Evolutionary conservation across 2,888 invertebrate genomes (phyloP).

Genomic region (Drosophila vallismaia): DNA sequence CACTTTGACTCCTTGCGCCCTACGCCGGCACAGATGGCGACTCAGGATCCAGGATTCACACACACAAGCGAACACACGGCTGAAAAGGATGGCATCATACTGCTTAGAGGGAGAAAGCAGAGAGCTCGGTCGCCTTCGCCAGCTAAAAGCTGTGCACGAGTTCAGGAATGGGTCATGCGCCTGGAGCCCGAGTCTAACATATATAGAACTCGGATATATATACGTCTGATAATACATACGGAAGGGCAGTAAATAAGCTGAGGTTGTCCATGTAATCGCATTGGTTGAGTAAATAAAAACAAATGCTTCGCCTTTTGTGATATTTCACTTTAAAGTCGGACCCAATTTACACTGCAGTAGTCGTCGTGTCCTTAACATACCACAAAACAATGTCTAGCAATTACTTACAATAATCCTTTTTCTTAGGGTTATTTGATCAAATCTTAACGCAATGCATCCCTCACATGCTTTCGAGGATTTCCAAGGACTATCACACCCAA

Average conservation of each 20-base stretch:
- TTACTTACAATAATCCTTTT: slow-evolving; percentile 77
- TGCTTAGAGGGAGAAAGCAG: slow-evolving; percentile 63
- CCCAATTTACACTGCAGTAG: slow-evolving; percentile 19
- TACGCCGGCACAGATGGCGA: slow-evolving; percentile 47
- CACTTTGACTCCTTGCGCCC: slow-evolving; percentile 68
- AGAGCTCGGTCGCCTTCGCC: slow-evolving; percentile 64
- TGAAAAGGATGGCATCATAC: slow-evolving; percentile 67
- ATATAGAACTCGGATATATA: slow-evolving; percentile 36
- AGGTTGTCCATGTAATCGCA: slow-evolving; percentile 23
- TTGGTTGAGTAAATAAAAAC: slow-evolving; percentile 57
- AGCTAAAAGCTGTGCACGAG: slow-evolving; percentile 61
- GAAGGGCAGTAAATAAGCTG: slow-evolving; percentile 59
- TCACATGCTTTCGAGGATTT: slow-evolving; percentile 17
- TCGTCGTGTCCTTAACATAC: slow-evolving; percentile 15
- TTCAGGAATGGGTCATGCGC: slow-evolving; percentile 82
- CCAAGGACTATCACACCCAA: slow-evolving; percentile 24
- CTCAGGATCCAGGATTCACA: slow-evolving; percentile 23
- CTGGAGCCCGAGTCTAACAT: slow-evolving; percentile 59
- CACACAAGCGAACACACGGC: slow-evolving; percentile 33
- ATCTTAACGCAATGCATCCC: slow-evolving; percentile 60
- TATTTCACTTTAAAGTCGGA: slow-evolving; percentile 43
- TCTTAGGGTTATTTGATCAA: slow-evolving; percentile 68
- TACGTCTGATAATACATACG: slow-evolving; percentile 43
- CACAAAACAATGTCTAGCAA: slow-evolving; percentile 58
- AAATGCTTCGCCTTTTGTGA: slow-evolving; percentile 28